Evolutionary conservation across 1,140 invertebrate genomes (phyloP).

Genomic region (Anoplophora glabripennis): DNA sequence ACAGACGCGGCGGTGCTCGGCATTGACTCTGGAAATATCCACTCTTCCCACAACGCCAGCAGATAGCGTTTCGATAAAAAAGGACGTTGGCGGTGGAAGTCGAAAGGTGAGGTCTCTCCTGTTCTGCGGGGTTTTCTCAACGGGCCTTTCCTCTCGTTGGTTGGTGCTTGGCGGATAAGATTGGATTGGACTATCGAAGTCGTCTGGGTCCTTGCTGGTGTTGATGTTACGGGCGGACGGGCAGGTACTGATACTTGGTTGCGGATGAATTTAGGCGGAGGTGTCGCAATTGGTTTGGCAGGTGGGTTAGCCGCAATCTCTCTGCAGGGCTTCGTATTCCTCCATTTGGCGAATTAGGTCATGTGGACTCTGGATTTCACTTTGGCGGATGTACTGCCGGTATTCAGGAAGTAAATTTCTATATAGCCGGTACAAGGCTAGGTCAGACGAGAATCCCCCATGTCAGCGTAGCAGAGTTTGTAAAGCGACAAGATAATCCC

Average conservation of each 20-base stretch:
- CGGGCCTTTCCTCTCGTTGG: neutral
- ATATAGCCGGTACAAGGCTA: conserved; percentile 13
- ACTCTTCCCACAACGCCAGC: neutral
- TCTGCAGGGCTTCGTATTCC: neutral
- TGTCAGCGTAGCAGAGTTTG: conserved; percentile 19
- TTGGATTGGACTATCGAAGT: neutral
- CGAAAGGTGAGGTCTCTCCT: neutral
- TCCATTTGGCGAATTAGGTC: too few species aligned
- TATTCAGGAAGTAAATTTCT: conserved; percentile 20
- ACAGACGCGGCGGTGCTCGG: neutral
- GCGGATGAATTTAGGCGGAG: too few species aligned
- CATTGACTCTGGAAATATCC: neutral
- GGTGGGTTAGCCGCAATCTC: neutral
- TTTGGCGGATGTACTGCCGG: conserved; percentile 6
- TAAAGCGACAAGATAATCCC: conserved; percentile 12
- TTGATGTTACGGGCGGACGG: too few species aligned
- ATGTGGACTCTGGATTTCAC: neutral
- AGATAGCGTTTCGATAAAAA: neutral
- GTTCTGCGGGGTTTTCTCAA: neutral
- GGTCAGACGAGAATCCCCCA: neutral
- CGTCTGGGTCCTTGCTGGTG: too few species aligned
- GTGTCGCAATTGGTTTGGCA: neutral
- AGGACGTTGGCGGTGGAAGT: neutral
- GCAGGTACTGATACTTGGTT: neutral
- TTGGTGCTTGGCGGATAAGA: neutral